Percentiles rank a stretch among this genome's conserved stretches.
phyloP scores from a whole-genome alignment of 2,113 vertebrate genomes.

The Pangasianodon gigas region DNA sequence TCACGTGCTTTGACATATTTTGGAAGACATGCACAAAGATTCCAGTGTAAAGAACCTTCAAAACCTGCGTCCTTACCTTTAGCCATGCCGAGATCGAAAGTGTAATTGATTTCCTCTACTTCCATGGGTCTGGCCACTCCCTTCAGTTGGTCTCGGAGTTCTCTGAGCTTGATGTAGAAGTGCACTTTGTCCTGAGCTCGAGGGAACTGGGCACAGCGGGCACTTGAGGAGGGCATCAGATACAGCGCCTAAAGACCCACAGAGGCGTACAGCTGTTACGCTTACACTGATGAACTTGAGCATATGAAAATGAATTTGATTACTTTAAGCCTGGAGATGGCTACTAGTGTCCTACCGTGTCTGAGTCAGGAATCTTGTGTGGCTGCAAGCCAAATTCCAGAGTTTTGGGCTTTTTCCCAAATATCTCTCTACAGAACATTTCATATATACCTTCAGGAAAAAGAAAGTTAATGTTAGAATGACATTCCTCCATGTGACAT shows the following conservation, averaged over 20 bases:
- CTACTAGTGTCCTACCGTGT: constrained; percentile 80
- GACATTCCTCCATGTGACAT: not conserved
- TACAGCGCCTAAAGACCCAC: constrained; percentile 82
- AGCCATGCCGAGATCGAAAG: constrained; percentile 86
- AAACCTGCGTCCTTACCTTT: constrained; percentile 76
- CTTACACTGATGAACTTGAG: no score
- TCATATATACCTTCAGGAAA: constrained; percentile 89
- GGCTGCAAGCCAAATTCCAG: constrained; percentile 76
- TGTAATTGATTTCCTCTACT: constrained; percentile 85
- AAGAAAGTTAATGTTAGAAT: not conserved
- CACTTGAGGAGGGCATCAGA: constrained; percentile 97
- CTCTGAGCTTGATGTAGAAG: constrained; percentile 96
- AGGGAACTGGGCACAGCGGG: constrained; percentile 96
- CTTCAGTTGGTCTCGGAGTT: constrained; percentile 89
- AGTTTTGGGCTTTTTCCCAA: constrained; percentile 89
- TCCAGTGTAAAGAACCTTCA: not conserved
- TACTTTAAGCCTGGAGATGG: not conserved
- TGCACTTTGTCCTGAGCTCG: constrained; percentile 98
- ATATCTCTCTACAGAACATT: constrained; percentile 97
- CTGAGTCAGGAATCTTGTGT: constrained; percentile 87
- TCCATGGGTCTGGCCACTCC: constrained; percentile 76
- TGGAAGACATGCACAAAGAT: not conserved
- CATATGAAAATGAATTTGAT: not conserved
- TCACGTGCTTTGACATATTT: not conserved
- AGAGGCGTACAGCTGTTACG: not conserved